Evolutionary conservation across 2,113 vertebrate species (phyloP), one percentile per base, ranked within the genome.

Genomic region (Penelope pileata): DNA sequence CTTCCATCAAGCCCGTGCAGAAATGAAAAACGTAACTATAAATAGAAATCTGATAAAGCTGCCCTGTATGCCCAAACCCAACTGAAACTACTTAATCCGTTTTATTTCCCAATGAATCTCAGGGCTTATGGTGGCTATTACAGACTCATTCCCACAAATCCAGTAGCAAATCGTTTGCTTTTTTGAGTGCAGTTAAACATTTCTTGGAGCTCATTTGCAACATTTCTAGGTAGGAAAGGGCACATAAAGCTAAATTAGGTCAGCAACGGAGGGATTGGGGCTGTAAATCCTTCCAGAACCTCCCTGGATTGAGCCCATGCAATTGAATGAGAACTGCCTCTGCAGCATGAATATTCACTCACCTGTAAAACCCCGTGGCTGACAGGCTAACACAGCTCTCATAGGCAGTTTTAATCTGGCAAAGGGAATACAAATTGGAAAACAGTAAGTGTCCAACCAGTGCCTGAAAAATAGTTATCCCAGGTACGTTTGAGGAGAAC

Each of bases 301-400:
- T 78, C 68, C 48, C 21, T 84, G 64, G 59, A 42, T 50, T 13
- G 21, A 90, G 26, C 38, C 17, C 18, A n/a, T 68, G 9, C 36
- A 47, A 34, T 17, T 0, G 0, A 53, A 14, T 21, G n/a, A 75
- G 34, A 81, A 36, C 24, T 54, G n/a, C 27, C 36, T 66, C 67
- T 67, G 68, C 66, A 92, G 66, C 19, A 16, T 18, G 47, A 72
- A n/a, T 32, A 68, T 36, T 77, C 73, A 98, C 98, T 97, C 97
- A 99, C 99, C 97, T 99, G 72, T 99, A 99, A 95, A 99, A 99
- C 4, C 99, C 99, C 1, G 98, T 99, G 11, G 99, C 97, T 10
- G 99, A 99, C 81, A 99, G 97, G 85, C 98, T 99, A 58, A 99
- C 96, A 56, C 98, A 96, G 89, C 97, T 95, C 42, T 97, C 79